Conservation (phyloP, 2,888 invertebrate species). For the Ypsolopha sequella region DNA sequence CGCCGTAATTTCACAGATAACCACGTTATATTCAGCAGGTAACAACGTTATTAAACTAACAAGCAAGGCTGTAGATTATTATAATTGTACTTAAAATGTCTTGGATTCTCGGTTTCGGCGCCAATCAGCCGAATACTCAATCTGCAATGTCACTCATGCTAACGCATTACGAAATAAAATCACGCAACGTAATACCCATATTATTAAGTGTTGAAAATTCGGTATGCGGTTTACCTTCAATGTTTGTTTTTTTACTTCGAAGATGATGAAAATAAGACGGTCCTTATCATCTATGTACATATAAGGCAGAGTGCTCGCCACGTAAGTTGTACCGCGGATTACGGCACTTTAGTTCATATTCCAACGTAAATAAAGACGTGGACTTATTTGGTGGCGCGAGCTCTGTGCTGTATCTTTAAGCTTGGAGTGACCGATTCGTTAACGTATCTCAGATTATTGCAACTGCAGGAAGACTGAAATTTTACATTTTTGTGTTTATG, state of each 20-base stretch:
- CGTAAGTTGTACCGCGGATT: too few relatives aligned
- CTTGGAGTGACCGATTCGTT: too few relatives aligned
- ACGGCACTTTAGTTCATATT: too few relatives aligned
- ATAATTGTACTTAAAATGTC: not conserved
- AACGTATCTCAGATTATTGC: too few relatives aligned
- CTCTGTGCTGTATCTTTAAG: too few relatives aligned
- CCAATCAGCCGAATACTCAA: not conserved
- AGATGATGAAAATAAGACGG: not conserved
- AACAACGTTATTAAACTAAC: too few relatives aligned
- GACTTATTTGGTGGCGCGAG: too few relatives aligned
- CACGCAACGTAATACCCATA: not conserved
- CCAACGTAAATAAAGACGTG: too few relatives aligned
- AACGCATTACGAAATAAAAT: conserved; percentile 1
- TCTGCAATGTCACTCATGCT: conserved; percentile 1
- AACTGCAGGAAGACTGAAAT: too few relatives aligned
- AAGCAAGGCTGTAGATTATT: not conserved
- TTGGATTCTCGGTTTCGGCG: not conserved
- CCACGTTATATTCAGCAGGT: too few relatives aligned
- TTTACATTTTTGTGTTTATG: too few relatives aligned
- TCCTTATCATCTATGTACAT: not conserved
- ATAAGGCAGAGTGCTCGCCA: not conserved
- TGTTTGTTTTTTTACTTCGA: not conserved
- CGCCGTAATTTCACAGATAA: not conserved
- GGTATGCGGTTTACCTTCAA: not conserved
- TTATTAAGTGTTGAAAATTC: not conserved